Evolutionary conservation across 1,140 invertebrate genomes (phyloP), one percentile per base, ranked within the genome.

Genomic region (Gryon sp.): DNA sequence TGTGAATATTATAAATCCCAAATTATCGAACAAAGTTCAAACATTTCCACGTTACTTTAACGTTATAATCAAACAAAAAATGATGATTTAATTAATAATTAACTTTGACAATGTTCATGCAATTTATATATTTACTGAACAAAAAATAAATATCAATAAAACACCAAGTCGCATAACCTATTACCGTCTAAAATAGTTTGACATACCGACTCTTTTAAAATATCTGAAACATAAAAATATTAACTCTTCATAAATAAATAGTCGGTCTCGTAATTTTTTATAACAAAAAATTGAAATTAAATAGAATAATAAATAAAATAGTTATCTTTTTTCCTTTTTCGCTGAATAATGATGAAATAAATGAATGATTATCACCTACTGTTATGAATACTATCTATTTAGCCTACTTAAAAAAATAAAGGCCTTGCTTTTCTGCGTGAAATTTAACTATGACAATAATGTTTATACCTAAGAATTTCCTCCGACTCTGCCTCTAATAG

Each of bases 381-480:
- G 26, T 32, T n/a, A n/a, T 32, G n/a, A 59, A 43, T 24, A 34
- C 15, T 15, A 38, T 30, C 20, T 63, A 63, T n/a, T n/a, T n/a
- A n/a, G n/a, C n/a, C n/a, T n/a, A 63, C 59, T 38, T 65, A 55
- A 26, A 66, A 32, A 8, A 26, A 8, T 16, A n/a, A 7, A 9
- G 43, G 1, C 19, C 0, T 36, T 9, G 9, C 11, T 28, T 26
- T 32, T 53, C n/a, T 14, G 14, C 1, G 11, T 34, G 32, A n/a
- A 11, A 12, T 9, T 12, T 34, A 34, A 11, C 14, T 1, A 12
- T 12, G 32, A 34, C 11, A 2, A 16, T 15, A 41, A 45, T 53
- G 5, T 30, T 46, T 68, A 16, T 68, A 68, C 63, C 63, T 68
- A 68, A 68, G 63, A 19, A 18, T n/a, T 48, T 68, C 50, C 16